phyloP scores from a whole-genome alignment of 2,888 invertebrate species.

The Tetropium fuscum region DNA sequence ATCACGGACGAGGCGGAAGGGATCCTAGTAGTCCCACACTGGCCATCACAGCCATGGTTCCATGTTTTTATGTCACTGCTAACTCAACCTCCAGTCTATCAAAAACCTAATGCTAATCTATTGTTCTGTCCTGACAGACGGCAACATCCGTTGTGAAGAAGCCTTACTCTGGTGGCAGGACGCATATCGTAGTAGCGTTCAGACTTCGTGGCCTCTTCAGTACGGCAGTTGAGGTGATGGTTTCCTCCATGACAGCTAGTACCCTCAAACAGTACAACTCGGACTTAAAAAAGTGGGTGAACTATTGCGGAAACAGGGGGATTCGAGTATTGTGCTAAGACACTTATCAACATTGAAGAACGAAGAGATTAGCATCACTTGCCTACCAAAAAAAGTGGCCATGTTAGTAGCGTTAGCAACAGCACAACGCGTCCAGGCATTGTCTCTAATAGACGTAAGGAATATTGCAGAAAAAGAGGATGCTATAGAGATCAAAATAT shows the following conservation, averaged over 20 bases:
- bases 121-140: conserved; percentile 17
- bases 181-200: conserved; percentile 22
- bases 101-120: conserved; percentile 16
- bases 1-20: conserved; percentile 25
- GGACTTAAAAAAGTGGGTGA: conserved; percentile 29
- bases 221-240: neutral
- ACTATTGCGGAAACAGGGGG: conserved; percentile 2
- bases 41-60: conserved; percentile 23
- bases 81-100: conserved; percentile 6
- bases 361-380: too few relatives aligned
- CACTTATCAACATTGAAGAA: too few relatives aligned
- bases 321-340: too few relatives aligned
- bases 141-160: conserved; percentile 11
- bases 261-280: conserved; percentile 30
- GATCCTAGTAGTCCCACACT: conserved; percentile 26
- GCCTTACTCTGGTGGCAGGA: conserved; percentile 30
- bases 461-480: too few relatives aligned
- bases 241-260: neutral
- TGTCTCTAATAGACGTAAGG: too few relatives aligned
- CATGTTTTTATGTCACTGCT: conserved; percentile 18
- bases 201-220: neutral
- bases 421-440: too few relatives aligned
- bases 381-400: too few relatives aligned
- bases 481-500: too few relatives aligned
- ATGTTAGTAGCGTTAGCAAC: too few relatives aligned